Conservation (phyloP, 2,797 vertebrate species). For the Meriones psammophilus region DNA sequence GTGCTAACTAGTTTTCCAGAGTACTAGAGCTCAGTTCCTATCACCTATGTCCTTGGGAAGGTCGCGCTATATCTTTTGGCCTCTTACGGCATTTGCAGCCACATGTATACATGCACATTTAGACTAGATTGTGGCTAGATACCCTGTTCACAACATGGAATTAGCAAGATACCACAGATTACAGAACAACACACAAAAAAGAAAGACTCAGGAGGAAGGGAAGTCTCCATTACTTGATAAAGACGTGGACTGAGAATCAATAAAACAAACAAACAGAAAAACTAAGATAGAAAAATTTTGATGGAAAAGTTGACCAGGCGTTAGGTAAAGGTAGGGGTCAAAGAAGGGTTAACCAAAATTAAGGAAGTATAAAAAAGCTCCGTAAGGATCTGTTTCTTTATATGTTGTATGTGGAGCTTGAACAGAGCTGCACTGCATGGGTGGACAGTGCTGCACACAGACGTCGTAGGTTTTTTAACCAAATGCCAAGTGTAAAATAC, state of each 20-base stretch:
- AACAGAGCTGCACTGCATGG: neutral
- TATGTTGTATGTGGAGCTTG: neutral
- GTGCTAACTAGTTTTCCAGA: neutral
- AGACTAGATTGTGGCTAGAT: neutral
- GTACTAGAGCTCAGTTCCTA: neutral
- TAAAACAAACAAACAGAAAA: neutral
- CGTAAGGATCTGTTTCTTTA: neutral
- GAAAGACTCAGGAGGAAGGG: neutral
- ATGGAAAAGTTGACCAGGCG: too few relatives aligned
- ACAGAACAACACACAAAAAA: neutral
- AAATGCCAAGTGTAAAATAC: neutral
- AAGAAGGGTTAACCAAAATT: neutral
- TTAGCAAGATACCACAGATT: neutral
- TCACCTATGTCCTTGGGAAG: neutral
- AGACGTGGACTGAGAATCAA: neutral
- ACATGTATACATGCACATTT: neutral
- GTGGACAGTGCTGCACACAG: too few relatives aligned
- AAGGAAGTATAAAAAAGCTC: neutral
- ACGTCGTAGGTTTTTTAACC: neutral
- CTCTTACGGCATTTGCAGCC: neutral
- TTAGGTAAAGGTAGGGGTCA: neutral
- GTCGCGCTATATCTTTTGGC: neutral
- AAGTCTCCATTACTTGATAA: neutral
- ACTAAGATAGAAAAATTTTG: neutral
- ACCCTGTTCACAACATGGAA: neutral